Evolutionary conservation across 2,888 invertebrate genomes (phyloP), one percentile per base, ranked within the genome.

Genomic region (Hyles lineata): DNA sequence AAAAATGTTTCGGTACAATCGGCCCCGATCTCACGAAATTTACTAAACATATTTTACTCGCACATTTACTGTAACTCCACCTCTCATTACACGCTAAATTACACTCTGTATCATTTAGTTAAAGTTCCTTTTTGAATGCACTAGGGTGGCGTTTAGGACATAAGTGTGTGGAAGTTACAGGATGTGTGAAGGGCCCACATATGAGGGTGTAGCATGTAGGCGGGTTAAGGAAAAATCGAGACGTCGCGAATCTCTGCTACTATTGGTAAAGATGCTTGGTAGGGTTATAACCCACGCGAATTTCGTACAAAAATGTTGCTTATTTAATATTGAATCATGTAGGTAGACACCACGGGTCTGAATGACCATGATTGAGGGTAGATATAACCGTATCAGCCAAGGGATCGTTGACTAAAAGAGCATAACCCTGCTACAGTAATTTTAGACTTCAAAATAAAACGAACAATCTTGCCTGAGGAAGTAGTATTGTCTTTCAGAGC

Each of bases 151-250:
- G 21, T 23, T 50, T 67, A 25, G 15, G 67, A 7, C 67, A 5
- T 67, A 2, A 1, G 0, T 8, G 7, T 15, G 1, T 32, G 6
- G 11, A 35, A 11, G n/a, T n/a, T 52, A 76, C 76, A 77, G 82
- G 77, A 81, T 82, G 78, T 82, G 79, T 80, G 79, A 80, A 78
- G 81, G 82, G 78, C 76, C 80, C 80, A 79, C 78, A 77, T 80
- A 76, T 73, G 79, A 79, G 87, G 78, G 83, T 86, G 85, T 79
- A 80, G 79, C 79, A 77, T 77, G 79, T 15, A 77, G 83, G 83
- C 78, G 83, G 83, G 82, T 77, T 78, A 75, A 77, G 80, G 82
- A 87, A 89, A 89, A 87, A 84, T 85, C 82, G 79, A 80, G 81
- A 83, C 83, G 84, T 87, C 77, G 74, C 78, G 78, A 77, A 75